These are phyloP conservation scores for Drosophila bocqueti DNA, from an alignment of 1,140 invertebrate genomes.

Conservation along the genomic window DNA sequence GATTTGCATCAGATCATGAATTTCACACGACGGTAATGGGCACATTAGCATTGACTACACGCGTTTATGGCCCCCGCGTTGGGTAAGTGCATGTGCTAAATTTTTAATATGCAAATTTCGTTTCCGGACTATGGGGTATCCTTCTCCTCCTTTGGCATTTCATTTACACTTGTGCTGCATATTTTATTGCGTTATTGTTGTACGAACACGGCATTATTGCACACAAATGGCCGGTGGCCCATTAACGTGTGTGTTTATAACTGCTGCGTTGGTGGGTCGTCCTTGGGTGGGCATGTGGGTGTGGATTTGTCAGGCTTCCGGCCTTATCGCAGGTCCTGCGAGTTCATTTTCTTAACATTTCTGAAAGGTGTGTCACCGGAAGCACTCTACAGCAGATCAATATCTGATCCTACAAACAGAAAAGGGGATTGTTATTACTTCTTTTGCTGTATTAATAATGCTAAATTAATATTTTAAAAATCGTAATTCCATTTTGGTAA, in stretches of 20 bases:
- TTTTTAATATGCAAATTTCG: constrained; percentile 79
- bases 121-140: not conserved
- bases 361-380: constrained; percentile 25
- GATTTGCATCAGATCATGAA: constrained; percentile 82
- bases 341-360: constrained; percentile 59
- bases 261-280: constrained; percentile 2
- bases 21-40: constrained; percentile 75
- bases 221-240: constrained; percentile 73
- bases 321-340: constrained; percentile 22
- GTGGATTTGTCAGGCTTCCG: constrained; percentile 2
- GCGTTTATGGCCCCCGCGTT: constrained; percentile 53
- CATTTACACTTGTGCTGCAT: constrained; percentile 79
- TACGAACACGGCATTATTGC: constrained; percentile 59
- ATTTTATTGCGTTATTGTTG: constrained; percentile 67
- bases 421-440: too few relatives aligned
- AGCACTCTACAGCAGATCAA: not conserved
- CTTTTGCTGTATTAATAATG: too few relatives aligned
- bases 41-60: constrained; percentile 80
- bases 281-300: not conserved
- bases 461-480: too few relatives aligned
- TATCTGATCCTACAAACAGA: not conserved
- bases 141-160: constrained; percentile 55
- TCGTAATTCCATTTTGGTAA: too few relatives aligned
- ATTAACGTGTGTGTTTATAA: constrained; percentile 50
- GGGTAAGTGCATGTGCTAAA: constrained; percentile 75